Conservation (phyloP, 2,888 invertebrate species). For the Lydus trimaculatus region DNA sequence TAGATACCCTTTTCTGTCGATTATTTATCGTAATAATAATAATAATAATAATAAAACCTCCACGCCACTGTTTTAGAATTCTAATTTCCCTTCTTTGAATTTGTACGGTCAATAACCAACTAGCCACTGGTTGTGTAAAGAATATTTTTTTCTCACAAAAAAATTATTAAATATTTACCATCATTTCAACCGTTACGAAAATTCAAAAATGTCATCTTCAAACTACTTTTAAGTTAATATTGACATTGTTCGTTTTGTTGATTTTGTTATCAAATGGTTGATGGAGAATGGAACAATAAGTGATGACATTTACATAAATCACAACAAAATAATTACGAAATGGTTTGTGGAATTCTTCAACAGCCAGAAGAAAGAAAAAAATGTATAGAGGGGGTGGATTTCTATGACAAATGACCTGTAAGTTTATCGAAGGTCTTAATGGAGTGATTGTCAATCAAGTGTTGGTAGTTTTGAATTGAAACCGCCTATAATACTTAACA, state of each 20-base stretch:
- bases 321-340: not conserved
- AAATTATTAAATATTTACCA: not conserved
- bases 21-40: not conserved
- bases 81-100: not conserved
- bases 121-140: not conserved
- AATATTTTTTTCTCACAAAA: not conserved
- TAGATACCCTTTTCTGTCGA: no score
- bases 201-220: not conserved
- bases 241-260: not conserved
- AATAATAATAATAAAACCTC: not conserved
- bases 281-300: not conserved
- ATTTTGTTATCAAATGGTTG: not conserved
- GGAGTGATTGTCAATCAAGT: slow-evolving; percentile 18
- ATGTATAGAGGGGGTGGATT: not conserved
- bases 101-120: not conserved
- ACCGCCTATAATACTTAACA: slow-evolving; percentile 19
- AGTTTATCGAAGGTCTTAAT: slow-evolving; percentile 20
- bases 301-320: not conserved
- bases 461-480: slow-evolving; percentile 10
- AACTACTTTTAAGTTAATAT: not conserved
- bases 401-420: slow-evolving; percentile 15
- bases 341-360: not conserved
- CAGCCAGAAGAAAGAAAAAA: no score
- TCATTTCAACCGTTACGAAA: not conserved
- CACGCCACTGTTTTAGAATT: not conserved